Evolutionary conservation across 2,113 vertebrate species (phyloP).

Genomic region (Tympanuchus pallidicinctus): DNA sequence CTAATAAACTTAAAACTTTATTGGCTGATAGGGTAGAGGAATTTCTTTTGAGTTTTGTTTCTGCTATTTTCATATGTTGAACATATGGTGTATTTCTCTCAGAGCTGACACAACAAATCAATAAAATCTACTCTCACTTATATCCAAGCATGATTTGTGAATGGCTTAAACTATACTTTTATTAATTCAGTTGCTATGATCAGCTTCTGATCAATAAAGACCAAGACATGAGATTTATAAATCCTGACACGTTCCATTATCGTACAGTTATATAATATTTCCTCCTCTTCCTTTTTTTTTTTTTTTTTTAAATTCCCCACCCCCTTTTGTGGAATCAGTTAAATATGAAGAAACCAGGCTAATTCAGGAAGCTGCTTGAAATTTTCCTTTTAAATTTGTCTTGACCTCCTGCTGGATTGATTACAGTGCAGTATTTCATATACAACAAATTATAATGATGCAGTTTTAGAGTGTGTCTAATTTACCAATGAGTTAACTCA

Average conservation of each 20-base stretch:
- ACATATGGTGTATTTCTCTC: constrained; percentile 69
- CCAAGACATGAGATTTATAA: constrained; percentile 66
- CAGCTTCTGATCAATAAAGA: constrained; percentile 73
- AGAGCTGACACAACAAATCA: constrained; percentile 66
- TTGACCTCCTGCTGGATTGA: background rate
- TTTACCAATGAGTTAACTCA: background rate
- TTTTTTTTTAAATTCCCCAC: background rate
- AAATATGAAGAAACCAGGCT: constrained; percentile 18
- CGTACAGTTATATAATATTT: background rate
- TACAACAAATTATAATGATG: background rate
- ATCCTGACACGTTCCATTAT: constrained; percentile 61
- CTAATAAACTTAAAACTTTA: constrained; percentile 67
- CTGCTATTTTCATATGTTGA: constrained; percentile 73
- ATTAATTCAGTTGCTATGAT: constrained; percentile 64
- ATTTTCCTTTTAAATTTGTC: constrained; percentile 7
- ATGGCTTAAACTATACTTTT: constrained; percentile 55
- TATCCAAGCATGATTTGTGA: constrained; percentile 59
- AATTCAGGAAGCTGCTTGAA: constrained; percentile 33
- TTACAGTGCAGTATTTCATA: background rate
- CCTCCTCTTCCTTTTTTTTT: background rate
- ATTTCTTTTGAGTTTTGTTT: constrained; percentile 62
- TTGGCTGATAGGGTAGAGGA: constrained; percentile 54
- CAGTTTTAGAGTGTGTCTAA: background rate
- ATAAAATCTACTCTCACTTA: constrained; percentile 53
- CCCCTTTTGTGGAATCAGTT: background rate